Evolutionary conservation across 2,797 vertebrate genomes (phyloP).

Genomic region (Furcifer pardalis): DNA sequence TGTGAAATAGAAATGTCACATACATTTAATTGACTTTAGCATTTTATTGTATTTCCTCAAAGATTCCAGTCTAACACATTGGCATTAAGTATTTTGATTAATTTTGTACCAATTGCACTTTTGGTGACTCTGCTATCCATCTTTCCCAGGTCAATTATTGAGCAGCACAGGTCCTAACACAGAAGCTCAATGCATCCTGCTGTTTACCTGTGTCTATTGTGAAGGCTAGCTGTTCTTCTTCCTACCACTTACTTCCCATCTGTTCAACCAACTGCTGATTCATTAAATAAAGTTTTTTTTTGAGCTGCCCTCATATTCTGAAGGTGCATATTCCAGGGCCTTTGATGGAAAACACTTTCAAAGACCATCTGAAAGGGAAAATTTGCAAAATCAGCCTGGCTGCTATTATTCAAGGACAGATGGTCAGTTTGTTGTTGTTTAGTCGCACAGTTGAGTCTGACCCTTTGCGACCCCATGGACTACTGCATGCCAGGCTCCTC

Average conservation of each 20-base stretch:
- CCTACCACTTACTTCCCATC: conserved; percentile 24
- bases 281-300: conserved; percentile 21
- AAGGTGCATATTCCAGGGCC: neutral
- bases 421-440: too few species aligned
- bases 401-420: neutral
- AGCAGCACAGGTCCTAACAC: conserved; percentile 30
- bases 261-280: conserved; percentile 28
- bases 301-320: neutral
- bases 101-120: conserved; percentile 26
- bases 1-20: neutral
- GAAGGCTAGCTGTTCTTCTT: conserved; percentile 3
- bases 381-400: neutral
- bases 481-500: too few species aligned
- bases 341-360: neutral
- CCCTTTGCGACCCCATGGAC: too few species aligned
- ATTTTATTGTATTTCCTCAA: neutral
- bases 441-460: too few species aligned
- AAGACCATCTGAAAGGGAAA: neutral
- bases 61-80: conserved; percentile 7
- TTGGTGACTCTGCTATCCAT: conserved; percentile 17
- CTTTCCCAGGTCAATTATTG: conserved; percentile 33
- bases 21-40: neutral
- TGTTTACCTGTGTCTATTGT: conserved; percentile 39
- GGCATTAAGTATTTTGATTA: conserved; percentile 4
- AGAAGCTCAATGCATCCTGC: conserved; percentile 32